Conservation (phyloP, 2,797 vertebrate species). For the Siniperca scherzeri region DNA sequence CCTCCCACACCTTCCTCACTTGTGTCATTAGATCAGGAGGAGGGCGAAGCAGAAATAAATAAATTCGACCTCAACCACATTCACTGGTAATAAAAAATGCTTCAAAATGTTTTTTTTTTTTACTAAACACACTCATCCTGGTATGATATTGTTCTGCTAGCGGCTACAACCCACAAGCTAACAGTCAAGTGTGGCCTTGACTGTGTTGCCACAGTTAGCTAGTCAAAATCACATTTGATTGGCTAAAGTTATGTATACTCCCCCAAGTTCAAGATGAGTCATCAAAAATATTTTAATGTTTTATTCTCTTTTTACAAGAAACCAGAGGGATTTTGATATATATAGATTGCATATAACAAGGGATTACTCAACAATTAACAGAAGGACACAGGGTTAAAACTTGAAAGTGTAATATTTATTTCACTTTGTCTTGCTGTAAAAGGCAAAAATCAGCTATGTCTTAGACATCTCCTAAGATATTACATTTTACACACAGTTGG, state of each 20-base stretch:
- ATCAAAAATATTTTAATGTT: neutral
- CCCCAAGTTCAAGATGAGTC: neutral
- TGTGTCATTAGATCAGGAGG: neutral
- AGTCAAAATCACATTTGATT: neutral
- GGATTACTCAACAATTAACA: neutral
- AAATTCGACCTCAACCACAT: neutral
- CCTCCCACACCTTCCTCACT: neutral
- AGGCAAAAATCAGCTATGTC: too few relatives aligned
- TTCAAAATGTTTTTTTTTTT: neutral
- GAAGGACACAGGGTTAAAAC: neutral
- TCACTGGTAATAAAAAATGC: neutral
- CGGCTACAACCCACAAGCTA: neutral
- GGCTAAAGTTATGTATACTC: neutral
- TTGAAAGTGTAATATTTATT: neutral
- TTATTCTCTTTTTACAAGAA: neutral
- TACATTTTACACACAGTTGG: neutral
- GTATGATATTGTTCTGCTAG: neutral
- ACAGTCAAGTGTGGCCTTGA: neutral
- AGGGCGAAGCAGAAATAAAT: neutral
- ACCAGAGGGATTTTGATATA: neutral
- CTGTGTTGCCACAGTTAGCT: too few relatives aligned
- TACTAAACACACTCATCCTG: neutral
- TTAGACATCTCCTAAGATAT: neutral
- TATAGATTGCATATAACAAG: neutral
- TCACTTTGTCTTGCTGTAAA: neutral